phyloP scores from a whole-genome alignment of 2,797 vertebrate genomes.

The Enteromius afrohamiltoni region DNA sequence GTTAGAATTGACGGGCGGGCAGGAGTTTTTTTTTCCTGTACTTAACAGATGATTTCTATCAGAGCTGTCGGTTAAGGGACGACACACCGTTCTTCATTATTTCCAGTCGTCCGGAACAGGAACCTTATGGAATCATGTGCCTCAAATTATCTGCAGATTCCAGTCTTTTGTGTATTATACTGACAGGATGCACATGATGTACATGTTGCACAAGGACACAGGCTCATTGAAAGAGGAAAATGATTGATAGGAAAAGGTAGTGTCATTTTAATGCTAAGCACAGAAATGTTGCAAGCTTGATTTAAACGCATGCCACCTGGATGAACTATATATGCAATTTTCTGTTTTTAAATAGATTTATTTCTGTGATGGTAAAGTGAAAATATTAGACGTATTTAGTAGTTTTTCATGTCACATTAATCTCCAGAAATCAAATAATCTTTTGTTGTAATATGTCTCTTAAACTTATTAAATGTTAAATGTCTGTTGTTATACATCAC shows the following conservation, averaged over 20 bases:
- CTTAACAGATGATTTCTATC: conserved; percentile 71
- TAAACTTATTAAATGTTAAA: too few species aligned
- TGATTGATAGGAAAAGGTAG: neutral
- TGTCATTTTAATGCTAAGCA: neutral
- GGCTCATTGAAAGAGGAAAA: neutral
- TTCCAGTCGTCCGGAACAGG: conserved; percentile 50
- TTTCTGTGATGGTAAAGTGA: neutral
- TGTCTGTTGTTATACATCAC: too few species aligned
- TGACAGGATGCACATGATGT: conserved; percentile 22
- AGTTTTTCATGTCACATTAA: neutral
- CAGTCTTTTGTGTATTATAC: conserved; percentile 52
- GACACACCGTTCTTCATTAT: conserved; percentile 69
- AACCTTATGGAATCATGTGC: conserved; percentile 65
- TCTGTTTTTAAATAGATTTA: neutral
- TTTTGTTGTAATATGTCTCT: too few species aligned
- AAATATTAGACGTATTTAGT: neutral
- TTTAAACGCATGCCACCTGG: neutral
- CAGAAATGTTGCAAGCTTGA: neutral
- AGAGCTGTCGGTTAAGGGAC: conserved; percentile 64
- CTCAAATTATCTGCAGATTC: conserved; percentile 61
- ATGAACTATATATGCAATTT: neutral
- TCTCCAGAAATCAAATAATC: neutral
- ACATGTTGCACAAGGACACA: conserved; percentile 20
- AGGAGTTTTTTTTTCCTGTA: conserved; percentile 60
- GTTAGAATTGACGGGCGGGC: conserved; percentile 41